A percentile compares a stretch with the other conserved stretches of the same genome.
Evolutionary conservation across 2,888 invertebrate genomes (phyloP).

Genomic region (Chymomyza fuscimana): DNA sequence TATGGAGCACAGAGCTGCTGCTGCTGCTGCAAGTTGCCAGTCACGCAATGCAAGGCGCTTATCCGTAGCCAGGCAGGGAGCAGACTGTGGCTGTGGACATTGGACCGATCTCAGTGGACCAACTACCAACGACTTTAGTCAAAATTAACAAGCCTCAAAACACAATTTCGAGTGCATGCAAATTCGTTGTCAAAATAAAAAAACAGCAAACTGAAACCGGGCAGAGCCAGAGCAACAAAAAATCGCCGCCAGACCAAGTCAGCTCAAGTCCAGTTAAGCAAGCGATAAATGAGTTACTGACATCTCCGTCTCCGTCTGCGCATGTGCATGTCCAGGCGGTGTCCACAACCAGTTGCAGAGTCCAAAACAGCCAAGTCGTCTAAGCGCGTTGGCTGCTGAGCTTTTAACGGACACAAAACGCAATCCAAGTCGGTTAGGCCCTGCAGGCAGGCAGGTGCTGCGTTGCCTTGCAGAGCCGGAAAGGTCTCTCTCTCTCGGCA

Average conservation of each 20-base stretch:
- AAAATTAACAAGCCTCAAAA: slow-evolving; percentile 76
- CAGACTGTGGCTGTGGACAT: neutral
- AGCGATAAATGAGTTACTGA: slow-evolving; percentile 75
- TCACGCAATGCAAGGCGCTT: slow-evolving; percentile 57
- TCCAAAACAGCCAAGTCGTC: neutral
- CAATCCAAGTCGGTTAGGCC: neutral
- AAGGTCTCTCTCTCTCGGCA: slow-evolving; percentile 26
- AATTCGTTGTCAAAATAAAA: slow-evolving; percentile 76
- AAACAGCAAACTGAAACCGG: slow-evolving; percentile 36
- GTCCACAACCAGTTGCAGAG: neutral
- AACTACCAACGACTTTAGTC: slow-evolving; percentile 56
- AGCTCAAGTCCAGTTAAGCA: slow-evolving; percentile 63
- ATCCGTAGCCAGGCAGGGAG: neutral
- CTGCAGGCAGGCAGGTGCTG: slow-evolving; percentile 53
- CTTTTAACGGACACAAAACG: slow-evolving; percentile 12
- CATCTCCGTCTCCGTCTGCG: slow-evolving; percentile 45
- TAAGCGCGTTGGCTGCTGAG: slow-evolving; percentile 17
- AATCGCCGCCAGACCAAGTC: slow-evolving; percentile 21
- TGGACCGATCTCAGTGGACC: slow-evolving; percentile 14
- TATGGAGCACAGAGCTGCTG: slow-evolving; percentile 56
- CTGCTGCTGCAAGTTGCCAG: slow-evolving; percentile 45
- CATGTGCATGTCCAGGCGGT: slow-evolving; percentile 60
- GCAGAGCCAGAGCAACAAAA: slow-evolving; percentile 22
- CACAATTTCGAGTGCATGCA: slow-evolving; percentile 77
- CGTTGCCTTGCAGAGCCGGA: slow-evolving; percentile 16